phyloP scores from a whole-genome alignment of 2,888 invertebrate species.

The Ormyrus rosae region DNA sequence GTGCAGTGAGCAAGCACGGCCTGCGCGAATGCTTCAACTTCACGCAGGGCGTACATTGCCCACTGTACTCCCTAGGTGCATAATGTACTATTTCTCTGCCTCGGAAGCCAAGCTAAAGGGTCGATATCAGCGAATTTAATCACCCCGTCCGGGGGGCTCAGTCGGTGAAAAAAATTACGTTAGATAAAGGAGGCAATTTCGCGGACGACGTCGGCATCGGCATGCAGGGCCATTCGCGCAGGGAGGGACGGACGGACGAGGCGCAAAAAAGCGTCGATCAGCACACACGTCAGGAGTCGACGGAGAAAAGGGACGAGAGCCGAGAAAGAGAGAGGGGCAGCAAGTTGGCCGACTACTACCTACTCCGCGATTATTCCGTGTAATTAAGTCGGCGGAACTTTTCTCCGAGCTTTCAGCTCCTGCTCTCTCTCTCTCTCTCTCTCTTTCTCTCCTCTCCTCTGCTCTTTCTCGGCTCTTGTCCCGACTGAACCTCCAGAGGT shows the following conservation, averaged over 20 bases:
- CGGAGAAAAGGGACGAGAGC: background rate
- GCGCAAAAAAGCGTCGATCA: conserved; percentile 39
- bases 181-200: background rate
- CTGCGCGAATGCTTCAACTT: too few relatives aligned
- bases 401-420: conserved; percentile 73
- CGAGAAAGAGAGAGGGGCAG: conserved; percentile 12
- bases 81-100: background rate
- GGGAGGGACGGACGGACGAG: background rate
- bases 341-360: conserved; percentile 13
- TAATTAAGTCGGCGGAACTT: conserved; percentile 79
- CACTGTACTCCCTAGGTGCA: too few relatives aligned
- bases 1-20: too few relatives aligned
- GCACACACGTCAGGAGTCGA: conserved; percentile 32
- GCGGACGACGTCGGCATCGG: conserved; percentile 19
- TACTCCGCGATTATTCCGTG: conserved; percentile 78
- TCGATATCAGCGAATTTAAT: too few relatives aligned
- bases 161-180: too few relatives aligned
- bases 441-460: too few relatives aligned
- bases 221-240: background rate
- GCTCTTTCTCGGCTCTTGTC: too few relatives aligned
- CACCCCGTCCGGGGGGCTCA: too few relatives aligned
- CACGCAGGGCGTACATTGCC: too few relatives aligned
- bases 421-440: too few relatives aligned
- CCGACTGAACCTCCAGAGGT: too few relatives aligned
- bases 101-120: background rate